Evolutionary conservation across 1,140 invertebrate genomes (phyloP), one percentile per base, ranked within the genome.

Genomic region (Batillaria attramentaria): DNA sequence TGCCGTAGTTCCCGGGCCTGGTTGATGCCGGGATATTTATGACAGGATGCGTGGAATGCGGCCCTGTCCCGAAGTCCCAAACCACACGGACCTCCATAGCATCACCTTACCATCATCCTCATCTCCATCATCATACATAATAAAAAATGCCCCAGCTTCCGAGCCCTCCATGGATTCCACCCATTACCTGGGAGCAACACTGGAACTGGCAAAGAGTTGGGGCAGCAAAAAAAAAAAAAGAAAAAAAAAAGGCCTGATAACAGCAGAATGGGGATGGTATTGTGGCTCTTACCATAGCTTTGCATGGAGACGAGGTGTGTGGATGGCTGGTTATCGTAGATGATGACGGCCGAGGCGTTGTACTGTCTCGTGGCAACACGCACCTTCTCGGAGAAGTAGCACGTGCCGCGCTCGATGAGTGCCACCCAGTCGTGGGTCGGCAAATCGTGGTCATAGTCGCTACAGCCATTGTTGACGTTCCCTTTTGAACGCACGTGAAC

Each of bases 381-480:
- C 18, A 81, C 72, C 62, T 81, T 81, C 20, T 78, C 65, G 1
- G 31, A 28, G 68, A 81, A 81, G 18, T 50, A 37, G 60, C 79
- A 81, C 37, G 42, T 35, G 33, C 79, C 79, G 28, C 75, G 60
- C 75, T 72, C 60, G 8, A 81, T 68, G 18, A 81, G 57, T 6
- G 79, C 79, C n/a, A 81, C 62, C 79, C 79, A 81, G 41, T 57
- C 43, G 28, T 66, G 68, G 24, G 66, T n/a, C 13, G 79, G 79
- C 37, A 77, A 57, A 20, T 72, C 43, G 54, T 77, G 70, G 43
- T 66, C 57, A 33, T 74, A 74, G 24, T 72, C 69, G 54, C 33
- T 46, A 46, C 74, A 77, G 1, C 75, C 79, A 41, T 75, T 24
- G 24, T 62, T 66, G 3, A 31, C 66, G n/a, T 74, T 35, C 1